Conservation (phyloP, 2,797 vertebrate species). For the Aplochiton taeniatus region DNA sequence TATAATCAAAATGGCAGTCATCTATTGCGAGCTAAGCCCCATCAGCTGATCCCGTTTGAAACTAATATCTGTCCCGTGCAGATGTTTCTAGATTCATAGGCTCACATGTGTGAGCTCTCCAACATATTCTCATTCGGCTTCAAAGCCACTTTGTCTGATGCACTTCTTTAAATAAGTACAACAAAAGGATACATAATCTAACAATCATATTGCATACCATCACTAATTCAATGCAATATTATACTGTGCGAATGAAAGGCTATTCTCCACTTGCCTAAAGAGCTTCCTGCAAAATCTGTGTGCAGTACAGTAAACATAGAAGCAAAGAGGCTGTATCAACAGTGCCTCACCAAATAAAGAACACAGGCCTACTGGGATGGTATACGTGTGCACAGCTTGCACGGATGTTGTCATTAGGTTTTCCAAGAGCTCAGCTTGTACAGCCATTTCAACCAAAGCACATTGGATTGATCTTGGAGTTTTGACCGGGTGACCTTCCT, state of each 20-base stretch:
- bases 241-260: conserved; percentile 41
- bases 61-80: not conserved
- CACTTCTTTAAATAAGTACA: not conserved
- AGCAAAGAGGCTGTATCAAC: conserved; percentile 36
- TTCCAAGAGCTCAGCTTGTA: conserved; percentile 43
- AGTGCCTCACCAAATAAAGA: conserved; percentile 35
- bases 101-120: not conserved
- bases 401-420: conserved; percentile 35
- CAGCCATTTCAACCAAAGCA: conserved; percentile 16
- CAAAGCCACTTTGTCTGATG: not conserved
- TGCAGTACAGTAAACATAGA: conserved; percentile 40
- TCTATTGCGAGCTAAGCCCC: too few relatives aligned
- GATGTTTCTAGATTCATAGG: not conserved
- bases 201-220: conserved; percentile 55
- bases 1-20: too few relatives aligned
- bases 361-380: conserved; percentile 23
- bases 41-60: too few relatives aligned
- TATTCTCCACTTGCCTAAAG: too few relatives aligned
- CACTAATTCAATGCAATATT: conserved; percentile 56
- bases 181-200: not conserved
- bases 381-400: conserved; percentile 40
- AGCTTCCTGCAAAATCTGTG: conserved; percentile 41
- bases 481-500: conserved; percentile 7
- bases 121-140: not conserved
- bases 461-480: conserved; percentile 11